phyloP scores from a whole-genome alignment of 2,113 vertebrate genomes.

The Pollachius pollachius region DNA sequence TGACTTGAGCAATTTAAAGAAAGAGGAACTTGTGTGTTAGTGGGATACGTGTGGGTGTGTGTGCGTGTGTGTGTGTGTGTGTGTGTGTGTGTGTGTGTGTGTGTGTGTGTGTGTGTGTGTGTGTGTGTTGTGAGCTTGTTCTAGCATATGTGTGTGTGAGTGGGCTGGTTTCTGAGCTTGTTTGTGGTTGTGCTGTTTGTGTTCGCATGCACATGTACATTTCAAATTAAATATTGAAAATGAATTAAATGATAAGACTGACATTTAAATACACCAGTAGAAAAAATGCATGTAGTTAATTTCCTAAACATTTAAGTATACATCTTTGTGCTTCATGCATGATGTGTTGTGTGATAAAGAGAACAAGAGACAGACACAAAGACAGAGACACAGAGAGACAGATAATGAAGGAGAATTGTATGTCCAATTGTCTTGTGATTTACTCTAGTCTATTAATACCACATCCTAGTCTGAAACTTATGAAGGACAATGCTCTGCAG shows the following conservation, averaged over 20 bases:
- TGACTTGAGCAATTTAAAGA: constrained; percentile 77
- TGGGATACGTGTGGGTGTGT: constrained; percentile 51
- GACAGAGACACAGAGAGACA: neutral
- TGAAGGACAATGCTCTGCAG: constrained; percentile 4
- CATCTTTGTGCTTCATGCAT: too few relatives aligned
- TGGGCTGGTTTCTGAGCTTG: neutral
- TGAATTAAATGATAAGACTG: too few relatives aligned
- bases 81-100: constrained; percentile 13
- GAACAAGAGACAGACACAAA: too few relatives aligned
- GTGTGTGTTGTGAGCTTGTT: neutral
- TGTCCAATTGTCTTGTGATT: constrained; percentile 55
- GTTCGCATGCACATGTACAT: neutral
- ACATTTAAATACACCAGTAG: too few relatives aligned
- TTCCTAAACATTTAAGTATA: too few relatives aligned
- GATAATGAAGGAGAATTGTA: neutral
- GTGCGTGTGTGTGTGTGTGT: constrained; percentile 17
- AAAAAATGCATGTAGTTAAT: too few relatives aligned
- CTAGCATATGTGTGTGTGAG: neutral
- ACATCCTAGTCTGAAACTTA: constrained; percentile 35
- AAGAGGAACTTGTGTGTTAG: constrained; percentile 73
- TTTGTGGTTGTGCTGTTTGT: neutral
- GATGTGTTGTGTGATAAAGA: too few relatives aligned
- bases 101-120: neutral
- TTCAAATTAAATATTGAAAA: too few relatives aligned
- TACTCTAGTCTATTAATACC: constrained; percentile 62